These are phyloP conservation scores for Coleophora deauratella DNA, from an alignment of 2,888 invertebrate genomes.

Conservation along the genomic window DNA sequence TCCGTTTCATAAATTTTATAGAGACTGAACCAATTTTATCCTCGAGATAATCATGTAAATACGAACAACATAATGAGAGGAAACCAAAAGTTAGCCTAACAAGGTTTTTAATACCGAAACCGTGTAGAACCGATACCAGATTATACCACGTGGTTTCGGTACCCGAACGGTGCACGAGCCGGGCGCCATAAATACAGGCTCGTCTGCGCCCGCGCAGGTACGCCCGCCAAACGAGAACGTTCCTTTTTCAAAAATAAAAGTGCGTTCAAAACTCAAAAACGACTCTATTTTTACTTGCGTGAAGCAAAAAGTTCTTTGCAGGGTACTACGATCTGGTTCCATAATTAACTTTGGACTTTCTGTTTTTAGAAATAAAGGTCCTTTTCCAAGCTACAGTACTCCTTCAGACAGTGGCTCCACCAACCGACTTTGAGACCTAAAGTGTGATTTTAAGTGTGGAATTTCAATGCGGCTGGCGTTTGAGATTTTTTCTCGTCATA, in stretches of 20 bases:
- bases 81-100: slow-evolving; percentile 64
- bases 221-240: slow-evolving; percentile 70
- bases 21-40: slow-evolving; percentile 16
- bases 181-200: slow-evolving; percentile 73
- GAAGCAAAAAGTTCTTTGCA: not conserved
- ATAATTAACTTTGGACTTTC: slow-evolving; percentile 70
- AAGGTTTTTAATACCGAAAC: slow-evolving; percentile 55
- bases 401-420: slow-evolving; percentile 25
- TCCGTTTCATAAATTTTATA: slow-evolving; percentile 16
- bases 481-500: slow-evolving; percentile 60
- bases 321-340: slow-evolving; percentile 34
- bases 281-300: slow-evolving; percentile 22
- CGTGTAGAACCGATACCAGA: slow-evolving; percentile 15
- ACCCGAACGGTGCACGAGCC: slow-evolving; percentile 43
- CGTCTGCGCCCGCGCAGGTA: slow-evolving; percentile 69
- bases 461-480: slow-evolving; percentile 23
- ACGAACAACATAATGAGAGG: slow-evolving; percentile 46
- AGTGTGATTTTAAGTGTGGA: slow-evolving; percentile 25
- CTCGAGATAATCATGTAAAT: slow-evolving; percentile 27
- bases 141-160: slow-evolving; percentile 50
- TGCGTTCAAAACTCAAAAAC: slow-evolving; percentile 20
- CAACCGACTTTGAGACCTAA: slow-evolving; percentile 27
- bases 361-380: slow-evolving; percentile 69
- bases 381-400: slow-evolving; percentile 47
- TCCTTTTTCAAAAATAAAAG: slow-evolving; percentile 55